These are phyloP conservation scores for Calephelis perditalis DNA, from an alignment of 2,888 invertebrate species.

Conservation along the genomic window DNA sequence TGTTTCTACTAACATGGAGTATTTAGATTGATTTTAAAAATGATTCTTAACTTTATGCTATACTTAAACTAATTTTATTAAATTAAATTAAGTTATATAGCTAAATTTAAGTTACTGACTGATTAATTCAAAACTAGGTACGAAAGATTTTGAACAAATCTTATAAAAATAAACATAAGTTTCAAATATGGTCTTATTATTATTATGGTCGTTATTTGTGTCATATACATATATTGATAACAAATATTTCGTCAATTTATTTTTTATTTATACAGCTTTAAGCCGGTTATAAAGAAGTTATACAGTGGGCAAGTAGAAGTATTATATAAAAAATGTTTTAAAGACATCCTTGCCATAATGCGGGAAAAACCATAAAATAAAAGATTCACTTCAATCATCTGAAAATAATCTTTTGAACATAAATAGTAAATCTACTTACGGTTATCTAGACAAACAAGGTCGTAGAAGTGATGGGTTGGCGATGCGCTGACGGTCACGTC, in stretches of 20 bases:
- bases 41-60: too few species aligned
- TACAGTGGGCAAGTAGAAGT: too few species aligned
- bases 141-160: too few species aligned
- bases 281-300: slow-evolving; percentile 15
- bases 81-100: too few species aligned
- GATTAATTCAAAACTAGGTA: too few species aligned
- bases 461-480: slow-evolving; percentile 91
- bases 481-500: slow-evolving; percentile 91
- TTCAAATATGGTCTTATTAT: too few species aligned
- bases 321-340: slow-evolving; percentile 22
- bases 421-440: slow-evolving; percentile 80
- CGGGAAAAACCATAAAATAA: not conserved
- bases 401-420: not conserved
- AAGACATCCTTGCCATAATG: not conserved
- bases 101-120: too few species aligned
- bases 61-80: too few species aligned
- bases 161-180: too few species aligned
- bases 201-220: too few species aligned
- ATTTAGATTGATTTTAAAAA: too few species aligned
- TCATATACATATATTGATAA: not conserved
- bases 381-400: not conserved
- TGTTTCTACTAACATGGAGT: too few species aligned
- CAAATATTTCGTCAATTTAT: not conserved
- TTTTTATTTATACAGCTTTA: not conserved
- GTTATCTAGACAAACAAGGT: slow-evolving; percentile 92